Evolutionary conservation across 2,888 invertebrate genomes (phyloP), one percentile per base, ranked within the genome.

Genomic region (Drosophila pseudotakahashii): DNA sequence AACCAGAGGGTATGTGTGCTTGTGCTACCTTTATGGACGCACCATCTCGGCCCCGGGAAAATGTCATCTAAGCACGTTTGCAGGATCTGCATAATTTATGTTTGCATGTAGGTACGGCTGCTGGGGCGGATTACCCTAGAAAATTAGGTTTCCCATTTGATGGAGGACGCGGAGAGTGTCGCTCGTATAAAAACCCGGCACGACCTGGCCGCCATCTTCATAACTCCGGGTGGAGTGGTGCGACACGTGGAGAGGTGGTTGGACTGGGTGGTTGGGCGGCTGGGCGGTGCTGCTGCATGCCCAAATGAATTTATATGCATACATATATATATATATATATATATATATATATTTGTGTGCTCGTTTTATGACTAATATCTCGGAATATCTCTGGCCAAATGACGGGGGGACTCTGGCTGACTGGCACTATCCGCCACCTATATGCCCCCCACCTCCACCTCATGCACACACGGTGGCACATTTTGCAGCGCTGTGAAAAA

Each of bases 41-140:
- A 62, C 64, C 87, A 80, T 66, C 79, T 77, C 73, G 50, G 34
- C 39, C 39, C 61, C 36, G 54, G 72, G 53, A 81, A 84, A 85
- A 82, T 88, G 79, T 83, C 85, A 85, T 89, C 81, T 85, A 88
- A 90, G 88, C 89, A 90, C 86, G 90, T 89, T 84, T 83, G 77
- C 89, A 83, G 87, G 86, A 89, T 89, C 87, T 89, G 86, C 89
- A 90, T 89, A 90, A 89, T 90, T 89, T 88, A 89, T 90, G 84
- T 78, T 80, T 78, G 73, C 84, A 74, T 77, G 82, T 64, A 59
- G 64, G 68, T 57, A 71, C 69, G 37, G 41, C 53, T 47, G 53
- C 76, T 85, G 80, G 64, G 81, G 59, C 73, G 89, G 89, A 89
- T 90, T 90, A 89, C 83, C 78, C 80, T 81, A 83, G 82, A 84